Base-by-base conservation (phyloP, 2,113 vertebrate species). In the cat (Felis catus) region DNA sequence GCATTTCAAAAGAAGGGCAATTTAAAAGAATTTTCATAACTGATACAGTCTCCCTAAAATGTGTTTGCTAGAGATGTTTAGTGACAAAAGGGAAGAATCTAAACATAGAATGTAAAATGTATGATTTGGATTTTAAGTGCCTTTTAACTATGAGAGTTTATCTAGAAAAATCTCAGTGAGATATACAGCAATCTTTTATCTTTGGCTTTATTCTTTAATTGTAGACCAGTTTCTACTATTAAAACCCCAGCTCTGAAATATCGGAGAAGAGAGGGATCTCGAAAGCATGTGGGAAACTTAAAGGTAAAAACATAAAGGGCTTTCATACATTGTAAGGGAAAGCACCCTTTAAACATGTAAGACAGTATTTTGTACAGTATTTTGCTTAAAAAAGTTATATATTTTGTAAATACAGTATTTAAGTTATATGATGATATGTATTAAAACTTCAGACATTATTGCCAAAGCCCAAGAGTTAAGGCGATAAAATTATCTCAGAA, bases 321-420 rank as follows among this genome's bases (percentile, higher is more conserved):
- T 98, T 33, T 96, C 94, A 97, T 97, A 85, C 84, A 89, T 93
- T 95, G 87, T 86, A 95, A 95, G n/a, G 93, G 98, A 98, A 95
- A 96, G 80, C 92, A 89, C 85, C 92, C 95, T 98, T 98, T 98
- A 98, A 98, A 97, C 97, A 79, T 98, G 89, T 97, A 98, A 98
- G 96, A 97, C 87, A 97, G 92, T 98, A 95, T 98, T 97, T 96
- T 98, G 97, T 98, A 89, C 80, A 97, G 85, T 98, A 98, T 98
- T 99, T 99, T 98, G 98, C 97, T 98, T 95, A 95, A 96, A 96
- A 95, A 98, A 98, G 92, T 96, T 99, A 98, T 99, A 98, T 99
- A 99, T 99, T 98, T 98, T 99, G 99, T 99, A 99, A 98, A 99
- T 99, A 97, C 33, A 80, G 61, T 98, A 99, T 98, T 99, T 99